Evolutionary conservation across 2,888 invertebrate species (phyloP).

Genomic region (Ischnura elegans): DNA sequence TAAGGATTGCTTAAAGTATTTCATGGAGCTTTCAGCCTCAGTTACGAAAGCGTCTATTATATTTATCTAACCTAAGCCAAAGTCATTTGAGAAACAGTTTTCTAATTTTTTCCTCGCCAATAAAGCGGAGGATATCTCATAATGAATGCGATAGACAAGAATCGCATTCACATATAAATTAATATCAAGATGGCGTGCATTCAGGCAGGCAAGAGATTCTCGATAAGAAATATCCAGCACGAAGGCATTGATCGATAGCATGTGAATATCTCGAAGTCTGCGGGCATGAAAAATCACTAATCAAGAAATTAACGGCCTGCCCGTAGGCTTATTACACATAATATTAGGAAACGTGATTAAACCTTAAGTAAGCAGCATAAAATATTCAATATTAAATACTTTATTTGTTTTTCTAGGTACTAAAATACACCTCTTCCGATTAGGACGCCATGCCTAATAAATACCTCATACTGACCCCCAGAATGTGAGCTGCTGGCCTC

Average conservation of each 20-base stretch:
- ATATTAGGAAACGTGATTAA: background rate
- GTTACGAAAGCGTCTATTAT: no score
- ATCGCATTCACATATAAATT: conserved; percentile 3
- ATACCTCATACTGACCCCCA: no score
- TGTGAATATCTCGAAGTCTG: background rate
- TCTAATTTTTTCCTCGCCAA: background rate
- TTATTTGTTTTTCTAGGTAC: background rate
- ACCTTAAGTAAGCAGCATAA: background rate
- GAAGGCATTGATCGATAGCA: background rate
- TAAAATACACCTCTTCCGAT: no score
- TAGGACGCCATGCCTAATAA: no score
- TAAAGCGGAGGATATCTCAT: background rate
- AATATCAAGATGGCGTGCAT: conserved; percentile 29
- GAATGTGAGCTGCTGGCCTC: no score
- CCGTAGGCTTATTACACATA: background rate
- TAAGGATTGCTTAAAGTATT: no score
- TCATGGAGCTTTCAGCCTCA: no score
- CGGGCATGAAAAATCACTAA: background rate
- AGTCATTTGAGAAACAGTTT: background rate
- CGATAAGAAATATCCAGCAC: conserved; percentile 34
- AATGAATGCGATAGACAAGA: background rate
- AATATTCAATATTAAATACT: background rate
- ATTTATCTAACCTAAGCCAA: background rate
- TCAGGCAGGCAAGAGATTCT: background rate
- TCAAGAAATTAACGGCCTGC: background rate